Base-by-base conservation (phyloP, 1,140 invertebrate species). In the Aricia agestis region DNA sequence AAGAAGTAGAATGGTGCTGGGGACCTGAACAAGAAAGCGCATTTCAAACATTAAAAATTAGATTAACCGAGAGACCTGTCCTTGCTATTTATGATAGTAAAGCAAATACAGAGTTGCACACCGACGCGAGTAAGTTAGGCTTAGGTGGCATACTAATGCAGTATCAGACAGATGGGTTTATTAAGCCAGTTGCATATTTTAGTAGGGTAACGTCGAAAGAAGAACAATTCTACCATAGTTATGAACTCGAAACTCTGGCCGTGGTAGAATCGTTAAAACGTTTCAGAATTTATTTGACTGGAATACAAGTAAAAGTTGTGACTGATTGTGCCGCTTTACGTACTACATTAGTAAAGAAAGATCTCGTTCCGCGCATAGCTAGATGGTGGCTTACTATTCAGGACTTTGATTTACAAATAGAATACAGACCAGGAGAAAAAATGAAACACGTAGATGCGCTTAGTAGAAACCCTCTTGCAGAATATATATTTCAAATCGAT, bases 231-330 rank as follows among this genome's bases (percentile, higher is more conserved):
- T 88, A 80, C 68, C 81, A 84, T 32, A 72, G 70, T 2, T 89
- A 81, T 71, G 88, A 92, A 70, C 69, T 90, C 1, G 86, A 87
- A 61, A 82, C 84, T 0, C 69, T 88, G 1, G 83, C 83, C 0
- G 83, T 90, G 1, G 66, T 90, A 13, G 65, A 67, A 7, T 74
- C 81, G 0, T 42, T 91, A 0, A 81, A 84, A 69, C 70, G 74
- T 25, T 91, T 89, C 59, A 76, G 84, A 32, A 75, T 84, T 10
- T 87, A 82, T 61, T 42, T 90, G 13, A 15, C 87, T n/a, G 85
- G 84, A 1, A 84, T 82, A 59, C 45, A 66, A 10, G 92, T 92
- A 69, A 85, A 70, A 15, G 72, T 92, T 0, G 72, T 92, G n/a
- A 89, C 86, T 0, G 90, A 91, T 74, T 92, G 87, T 69, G 9